Conservation (phyloP, 1,140 invertebrate genomes). For the Psilanteris sp. region DNA sequence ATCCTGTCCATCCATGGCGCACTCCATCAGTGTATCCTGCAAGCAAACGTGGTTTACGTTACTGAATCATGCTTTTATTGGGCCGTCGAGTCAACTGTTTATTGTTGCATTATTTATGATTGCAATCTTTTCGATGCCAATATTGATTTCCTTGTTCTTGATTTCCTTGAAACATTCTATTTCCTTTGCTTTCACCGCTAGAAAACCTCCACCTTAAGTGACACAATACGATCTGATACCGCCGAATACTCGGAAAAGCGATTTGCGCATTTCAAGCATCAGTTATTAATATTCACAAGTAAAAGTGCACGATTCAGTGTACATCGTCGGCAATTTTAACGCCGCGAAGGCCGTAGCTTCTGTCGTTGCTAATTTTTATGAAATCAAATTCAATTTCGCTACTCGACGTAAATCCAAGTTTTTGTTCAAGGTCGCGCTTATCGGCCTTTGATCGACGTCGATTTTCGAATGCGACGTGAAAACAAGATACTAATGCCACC, state of each 20-base stretch:
- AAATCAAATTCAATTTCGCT: too few species aligned
- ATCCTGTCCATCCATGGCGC: conserved; percentile 21
- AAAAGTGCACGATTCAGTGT: neutral
- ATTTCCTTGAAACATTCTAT: conserved; percentile 45
- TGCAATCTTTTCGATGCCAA: conserved; percentile 15
- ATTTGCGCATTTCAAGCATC: neutral
- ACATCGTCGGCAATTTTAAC: too few species aligned
- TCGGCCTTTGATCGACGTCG: too few species aligned
- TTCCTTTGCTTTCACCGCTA: conserved; percentile 21
- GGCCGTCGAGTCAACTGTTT: neutral
- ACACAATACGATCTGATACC: conserved; percentile 15
- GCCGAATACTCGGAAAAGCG: neutral
- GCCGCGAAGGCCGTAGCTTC: too few species aligned
- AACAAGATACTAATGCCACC: too few species aligned
- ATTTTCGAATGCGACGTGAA: too few species aligned
- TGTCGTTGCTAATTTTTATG: too few species aligned
- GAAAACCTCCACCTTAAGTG: conserved; percentile 4
- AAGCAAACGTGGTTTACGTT: conserved; percentile 10
- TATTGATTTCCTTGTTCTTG: conserved; percentile 37
- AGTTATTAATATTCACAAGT: neutral
- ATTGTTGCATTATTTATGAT: conserved; percentile 24
- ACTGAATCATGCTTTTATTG: conserved; percentile 4
- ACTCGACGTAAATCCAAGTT: too few species aligned
- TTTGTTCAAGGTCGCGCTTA: too few species aligned
- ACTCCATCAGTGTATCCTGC: conserved; percentile 48